phyloP scores from a whole-genome alignment of 2,113 vertebrate species.

The Elaphurus davidianus region DNA sequence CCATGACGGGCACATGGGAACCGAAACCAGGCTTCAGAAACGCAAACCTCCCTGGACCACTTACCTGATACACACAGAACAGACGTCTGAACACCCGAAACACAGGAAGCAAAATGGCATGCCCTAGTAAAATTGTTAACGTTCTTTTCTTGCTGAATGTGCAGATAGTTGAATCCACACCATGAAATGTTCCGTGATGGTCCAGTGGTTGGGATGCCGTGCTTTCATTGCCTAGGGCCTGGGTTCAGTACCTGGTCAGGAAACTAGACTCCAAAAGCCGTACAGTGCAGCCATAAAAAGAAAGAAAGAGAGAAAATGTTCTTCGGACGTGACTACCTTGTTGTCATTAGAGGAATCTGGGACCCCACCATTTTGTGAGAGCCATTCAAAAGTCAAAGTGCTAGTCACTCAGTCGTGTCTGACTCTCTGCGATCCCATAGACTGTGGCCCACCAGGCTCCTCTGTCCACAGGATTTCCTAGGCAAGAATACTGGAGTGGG shows the following conservation, averaged over 20 bases:
- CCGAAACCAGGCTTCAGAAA: neutral
- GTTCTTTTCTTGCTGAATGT: fast-evolving
- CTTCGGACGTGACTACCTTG: fast-evolving
- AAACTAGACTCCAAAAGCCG: neutral
- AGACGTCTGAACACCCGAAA: fast-evolving
- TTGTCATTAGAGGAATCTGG: fast-evolving
- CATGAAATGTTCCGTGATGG: fast-evolving
- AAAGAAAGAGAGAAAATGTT: neutral
- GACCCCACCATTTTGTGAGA: fast-evolving
- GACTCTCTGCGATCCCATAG: neutral
- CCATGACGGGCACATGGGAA: fast-evolving
- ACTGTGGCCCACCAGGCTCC: neutral
- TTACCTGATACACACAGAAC: neutral
- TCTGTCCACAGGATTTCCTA: neutral
- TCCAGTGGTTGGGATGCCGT: neutral
- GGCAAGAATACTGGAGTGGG: neutral
- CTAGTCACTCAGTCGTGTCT: fast-evolving
- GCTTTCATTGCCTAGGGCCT: neutral
- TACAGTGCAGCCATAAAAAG: neutral
- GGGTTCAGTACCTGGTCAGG: neutral
- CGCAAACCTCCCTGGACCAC: fast-evolving
- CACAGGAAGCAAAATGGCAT: fast-evolving
- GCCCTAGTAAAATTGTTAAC: fast-evolving
- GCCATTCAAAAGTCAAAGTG: neutral
- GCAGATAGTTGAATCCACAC: fast-evolving